Conservation (phyloP, 2,113 vertebrate genomes). For the Neopipo cinnamomea region DNA sequence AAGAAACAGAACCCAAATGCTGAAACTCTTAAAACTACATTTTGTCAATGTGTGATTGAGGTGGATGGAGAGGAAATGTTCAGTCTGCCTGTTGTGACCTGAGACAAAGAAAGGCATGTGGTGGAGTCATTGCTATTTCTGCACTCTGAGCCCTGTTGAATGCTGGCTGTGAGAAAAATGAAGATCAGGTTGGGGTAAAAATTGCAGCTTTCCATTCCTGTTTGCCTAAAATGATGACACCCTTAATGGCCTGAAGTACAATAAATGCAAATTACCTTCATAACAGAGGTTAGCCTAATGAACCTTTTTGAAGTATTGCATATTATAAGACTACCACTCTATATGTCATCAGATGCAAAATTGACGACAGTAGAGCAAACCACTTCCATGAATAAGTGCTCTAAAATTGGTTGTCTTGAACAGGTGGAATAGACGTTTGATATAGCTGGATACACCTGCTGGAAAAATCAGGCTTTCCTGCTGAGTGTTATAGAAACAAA, state of each 20-base stretch:
- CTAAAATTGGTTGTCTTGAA: neutral
- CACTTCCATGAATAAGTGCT: constrained; percentile 22
- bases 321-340: neutral
- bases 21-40: neutral
- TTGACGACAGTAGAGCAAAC: neutral
- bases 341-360: constrained; percentile 28
- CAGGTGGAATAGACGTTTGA: constrained; percentile 29
- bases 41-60: neutral
- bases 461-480: constrained; percentile 28
- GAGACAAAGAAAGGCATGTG: neutral
- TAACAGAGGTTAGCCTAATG: constrained; percentile 39
- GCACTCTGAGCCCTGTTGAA: neutral
- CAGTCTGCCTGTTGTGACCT: neutral
- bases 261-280: constrained; percentile 40
- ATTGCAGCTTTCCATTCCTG: neutral
- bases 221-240: neutral
- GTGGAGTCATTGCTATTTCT: neutral
- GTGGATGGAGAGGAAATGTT: neutral
- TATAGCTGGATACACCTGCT: neutral
- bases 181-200: neutral
- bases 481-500: neutral
- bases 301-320: constrained; percentile 29
- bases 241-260: neutral
- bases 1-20: neutral
- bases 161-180: constrained; percentile 10